phyloP scores from a whole-genome alignment of 2,113 vertebrate species.

The Xenopus laevis region DNA sequence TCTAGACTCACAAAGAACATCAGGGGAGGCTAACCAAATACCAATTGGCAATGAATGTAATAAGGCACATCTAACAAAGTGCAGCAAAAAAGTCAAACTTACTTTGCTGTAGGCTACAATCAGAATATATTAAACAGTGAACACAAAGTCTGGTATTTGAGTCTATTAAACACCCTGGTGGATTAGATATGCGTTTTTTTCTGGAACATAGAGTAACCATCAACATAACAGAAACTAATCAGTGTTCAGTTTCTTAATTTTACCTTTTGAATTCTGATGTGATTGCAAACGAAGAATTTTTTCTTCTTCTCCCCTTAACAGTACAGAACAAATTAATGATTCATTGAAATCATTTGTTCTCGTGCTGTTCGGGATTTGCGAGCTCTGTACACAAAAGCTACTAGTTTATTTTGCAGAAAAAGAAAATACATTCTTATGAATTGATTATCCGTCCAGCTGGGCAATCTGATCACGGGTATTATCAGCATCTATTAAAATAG shows the following conservation, averaged over 20 bases:
- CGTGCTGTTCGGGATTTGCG: background rate
- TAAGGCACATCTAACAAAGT: too few species aligned
- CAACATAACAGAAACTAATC: conserved; percentile 6
- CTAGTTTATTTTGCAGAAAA: conserved; percentile 4
- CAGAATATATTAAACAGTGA: too few species aligned
- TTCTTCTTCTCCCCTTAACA: background rate
- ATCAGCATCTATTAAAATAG: conserved; percentile 4
- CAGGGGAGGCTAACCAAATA: too few species aligned
- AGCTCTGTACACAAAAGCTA: background rate
- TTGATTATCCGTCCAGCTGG: conserved; percentile 8
- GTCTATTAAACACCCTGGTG: conserved; percentile 2
- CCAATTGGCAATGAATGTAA: too few species aligned
- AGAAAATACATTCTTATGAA: conserved; percentile 11
- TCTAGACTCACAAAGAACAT: too few species aligned
- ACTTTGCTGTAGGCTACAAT: too few species aligned
- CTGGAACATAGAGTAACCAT: conserved; percentile 3
- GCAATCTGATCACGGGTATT: background rate
- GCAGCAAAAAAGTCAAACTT: too few species aligned
- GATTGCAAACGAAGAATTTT: conserved; percentile 3
- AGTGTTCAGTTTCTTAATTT: conserved; percentile 12
- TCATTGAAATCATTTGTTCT: background rate
- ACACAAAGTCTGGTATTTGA: background rate
- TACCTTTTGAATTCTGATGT: conserved; percentile 11
- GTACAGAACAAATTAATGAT: conserved; percentile 7
- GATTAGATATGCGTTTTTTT: conserved; percentile 7